Evolutionary conservation across 2,113 vertebrate species (phyloP).

Genomic region (Phaethon lepturus): DNA sequence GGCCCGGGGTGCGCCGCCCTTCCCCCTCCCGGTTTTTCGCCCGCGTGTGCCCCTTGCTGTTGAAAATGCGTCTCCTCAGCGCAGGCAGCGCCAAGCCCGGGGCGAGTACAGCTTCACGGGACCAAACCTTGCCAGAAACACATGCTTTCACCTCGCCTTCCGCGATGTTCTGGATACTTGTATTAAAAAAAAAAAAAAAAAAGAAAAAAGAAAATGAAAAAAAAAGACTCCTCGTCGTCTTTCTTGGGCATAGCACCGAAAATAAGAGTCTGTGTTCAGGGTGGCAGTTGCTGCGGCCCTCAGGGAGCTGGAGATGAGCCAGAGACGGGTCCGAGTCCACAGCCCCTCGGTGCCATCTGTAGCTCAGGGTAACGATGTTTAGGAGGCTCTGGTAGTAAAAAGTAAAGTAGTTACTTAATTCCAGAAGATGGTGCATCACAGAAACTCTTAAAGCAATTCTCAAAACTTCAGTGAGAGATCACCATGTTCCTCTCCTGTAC

Average conservation of each 20-base stretch:
- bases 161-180: neutral
- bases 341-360: neutral
- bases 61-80: neutral
- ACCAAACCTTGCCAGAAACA: fast-evolving
- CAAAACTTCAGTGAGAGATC: neutral
- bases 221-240: fast-evolving
- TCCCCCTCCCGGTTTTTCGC: fast-evolving
- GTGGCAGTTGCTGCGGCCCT: neutral
- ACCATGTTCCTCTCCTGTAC: fast-evolving
- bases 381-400: neutral
- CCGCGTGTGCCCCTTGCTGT: neutral
- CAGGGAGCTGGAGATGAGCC: neutral
- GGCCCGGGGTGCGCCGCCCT: too few species aligned
- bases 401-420: neutral
- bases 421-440: neutral
- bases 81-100: fast-evolving
- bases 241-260: neutral
- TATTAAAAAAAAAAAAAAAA: neutral
- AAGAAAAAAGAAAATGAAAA: neutral
- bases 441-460: neutral
- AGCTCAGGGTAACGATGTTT: neutral
- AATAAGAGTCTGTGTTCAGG: neutral
- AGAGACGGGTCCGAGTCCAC: neutral
- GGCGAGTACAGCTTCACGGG: neutral
- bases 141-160: neutral